A percentile compares a stretch with the other conserved stretches of the same genome.
These are phyloP conservation scores for Malacoraja senta DNA, from an alignment of 2,797 vertebrate genomes.

Conservation along the genomic window DNA sequence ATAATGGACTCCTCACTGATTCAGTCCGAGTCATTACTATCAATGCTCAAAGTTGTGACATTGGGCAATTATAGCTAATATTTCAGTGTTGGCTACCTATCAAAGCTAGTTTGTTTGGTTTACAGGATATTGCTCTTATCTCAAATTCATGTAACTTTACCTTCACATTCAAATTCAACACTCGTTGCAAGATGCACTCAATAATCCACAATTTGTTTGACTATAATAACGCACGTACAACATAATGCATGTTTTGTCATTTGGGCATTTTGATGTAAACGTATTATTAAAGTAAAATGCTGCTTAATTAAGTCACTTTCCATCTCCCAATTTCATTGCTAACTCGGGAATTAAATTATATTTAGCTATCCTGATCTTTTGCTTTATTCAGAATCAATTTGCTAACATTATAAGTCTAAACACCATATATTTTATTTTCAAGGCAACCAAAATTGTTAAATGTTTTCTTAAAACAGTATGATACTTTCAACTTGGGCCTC, in stretches of 20 bases:
- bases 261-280: background rate
- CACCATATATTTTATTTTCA: background rate
- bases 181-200: background rate
- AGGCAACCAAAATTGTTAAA: background rate
- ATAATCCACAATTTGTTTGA: background rate
- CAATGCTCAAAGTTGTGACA: background rate
- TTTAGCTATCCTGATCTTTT: background rate
- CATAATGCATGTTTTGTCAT: background rate
- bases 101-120: background rate
- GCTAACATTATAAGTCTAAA: background rate
- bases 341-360: background rate
- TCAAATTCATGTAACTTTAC: background rate
- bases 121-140: background rate
- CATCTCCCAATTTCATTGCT: background rate
- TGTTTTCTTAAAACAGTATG: background rate
- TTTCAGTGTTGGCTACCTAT: background rate
- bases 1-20: background rate
- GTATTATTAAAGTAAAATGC: background rate
- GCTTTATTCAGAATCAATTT: background rate
- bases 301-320: background rate
- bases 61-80: background rate
- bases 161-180: background rate
- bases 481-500: background rate
- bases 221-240: background rate
- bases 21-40: background rate